Evolutionary conservation across 2,888 invertebrate genomes (phyloP), one percentile per base, ranked within the genome.

Genomic region (Iphiclides podalirius): DNA sequence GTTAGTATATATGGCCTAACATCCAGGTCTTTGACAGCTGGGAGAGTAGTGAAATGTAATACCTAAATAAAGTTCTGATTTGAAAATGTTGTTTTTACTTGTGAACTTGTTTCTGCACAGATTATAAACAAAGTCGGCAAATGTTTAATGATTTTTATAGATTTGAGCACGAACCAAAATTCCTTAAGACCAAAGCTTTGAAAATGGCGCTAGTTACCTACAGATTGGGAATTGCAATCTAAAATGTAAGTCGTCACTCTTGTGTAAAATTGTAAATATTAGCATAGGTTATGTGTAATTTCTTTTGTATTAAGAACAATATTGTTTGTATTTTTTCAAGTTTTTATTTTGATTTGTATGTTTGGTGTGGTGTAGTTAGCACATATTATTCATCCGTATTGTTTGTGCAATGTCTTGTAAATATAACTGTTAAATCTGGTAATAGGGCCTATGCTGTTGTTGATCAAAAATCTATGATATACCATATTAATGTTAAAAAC

Each of bases 141-240:
- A 17, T 43, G 45, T 47, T 44, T 42, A 14, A 43, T 47, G 52
- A 46, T 46, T 55, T 47, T 44, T 42, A 14, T 44, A 44, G 52
- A 46, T 46, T 55, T 48, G 45, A 55, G 48, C 60, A 59, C 61
- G 11, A 67, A 71, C 73, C 72, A 70, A 71, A 71, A 66, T 70
- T 62, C 31, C 41, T 54, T 35, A 61, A 66, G 64, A 70, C 72
- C 71, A 67, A 66, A 67, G 71, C 63, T 63, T 66, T 58, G 52
- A 59, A 59, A 60, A 66, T 63, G 68, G 72, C 66, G 66, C 64
- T 69, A 70, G 72, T 71, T 69, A 71, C 66, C 67, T 63, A 58
- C 55, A 55, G 47, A 51, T 55, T 53, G 59, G 57, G 45, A 28
- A 31, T 50, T 48, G 61, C 57, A 57, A 58, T 54, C 52, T 58